Evolutionary conservation across 2,113 vertebrate genomes (phyloP).

Genomic region (Diadophis punctatus): DNA sequence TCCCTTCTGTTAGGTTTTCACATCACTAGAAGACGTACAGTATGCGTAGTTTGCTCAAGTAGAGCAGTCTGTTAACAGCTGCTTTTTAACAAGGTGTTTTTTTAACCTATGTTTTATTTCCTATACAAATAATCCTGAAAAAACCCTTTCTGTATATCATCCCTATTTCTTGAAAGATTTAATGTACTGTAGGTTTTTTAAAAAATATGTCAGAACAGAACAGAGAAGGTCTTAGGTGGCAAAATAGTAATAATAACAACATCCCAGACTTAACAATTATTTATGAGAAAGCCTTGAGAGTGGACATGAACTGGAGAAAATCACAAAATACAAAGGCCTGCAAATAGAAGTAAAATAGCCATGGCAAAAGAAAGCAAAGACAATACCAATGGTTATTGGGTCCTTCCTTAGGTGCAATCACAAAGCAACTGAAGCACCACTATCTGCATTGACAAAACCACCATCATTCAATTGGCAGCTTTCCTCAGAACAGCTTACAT

Average conservation of each 20-base stretch:
- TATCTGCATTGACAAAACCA: neutral
- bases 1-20: neutral
- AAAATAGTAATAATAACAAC: slow-evolving; percentile 21
- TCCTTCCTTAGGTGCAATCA: no score
- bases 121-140: slow-evolving; percentile 49
- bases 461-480: neutral
- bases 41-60: slow-evolving; percentile 45
- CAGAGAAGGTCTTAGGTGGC: slow-evolving; percentile 39
- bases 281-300: neutral
- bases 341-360: no score
- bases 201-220: slow-evolving; percentile 45
- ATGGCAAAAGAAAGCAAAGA: no score
- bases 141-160: slow-evolving; percentile 34
- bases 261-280: neutral
- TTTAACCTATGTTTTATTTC: slow-evolving; percentile 50
- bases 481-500: neutral
- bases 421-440: neutral
- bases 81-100: slow-evolving; percentile 56
- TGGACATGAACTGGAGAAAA: neutral
- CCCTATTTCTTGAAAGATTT: slow-evolving; percentile 45
- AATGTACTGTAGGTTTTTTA: slow-evolving; percentile 39
- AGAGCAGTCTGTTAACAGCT: slow-evolving; percentile 57
- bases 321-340: no score
- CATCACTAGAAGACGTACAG: slow-evolving; percentile 43
- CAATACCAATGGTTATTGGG: no score